Evolutionary conservation across 2,113 vertebrate species (phyloP).

Genomic region (Cavia porcellus): DNA sequence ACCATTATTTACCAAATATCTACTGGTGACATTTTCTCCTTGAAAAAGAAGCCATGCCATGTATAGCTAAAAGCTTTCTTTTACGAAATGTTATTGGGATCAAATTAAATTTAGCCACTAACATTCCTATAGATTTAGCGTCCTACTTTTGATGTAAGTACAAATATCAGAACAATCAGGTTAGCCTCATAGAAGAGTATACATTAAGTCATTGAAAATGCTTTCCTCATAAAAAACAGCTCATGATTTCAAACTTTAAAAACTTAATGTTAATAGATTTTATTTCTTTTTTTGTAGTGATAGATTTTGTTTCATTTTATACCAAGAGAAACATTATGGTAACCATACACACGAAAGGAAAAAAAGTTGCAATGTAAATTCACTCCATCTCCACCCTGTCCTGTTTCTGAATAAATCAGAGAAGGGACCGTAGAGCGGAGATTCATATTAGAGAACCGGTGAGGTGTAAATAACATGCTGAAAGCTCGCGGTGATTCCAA

Average conservation of each 20-base stretch:
- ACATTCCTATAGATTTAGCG: slow-evolving; percentile 15
- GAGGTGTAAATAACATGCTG: background rate
- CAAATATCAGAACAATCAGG: slow-evolving; percentile 45
- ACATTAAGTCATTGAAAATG: slow-evolving; percentile 24
- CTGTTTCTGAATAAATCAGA: slow-evolving; percentile 17
- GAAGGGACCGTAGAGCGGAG: background rate
- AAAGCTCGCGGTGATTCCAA: background rate
- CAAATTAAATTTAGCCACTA: slow-evolving; percentile 53
- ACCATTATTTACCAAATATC: slow-evolving; percentile 59
- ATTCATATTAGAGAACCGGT: background rate
- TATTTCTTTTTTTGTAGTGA: background rate
- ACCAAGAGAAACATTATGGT: background rate
- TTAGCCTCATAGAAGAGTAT: background rate
- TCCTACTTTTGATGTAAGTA: slow-evolving; percentile 56
- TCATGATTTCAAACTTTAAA: slow-evolving; percentile 35
- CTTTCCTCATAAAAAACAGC: background rate
- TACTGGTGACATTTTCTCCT: slow-evolving; percentile 25
- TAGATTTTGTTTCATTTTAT: slow-evolving; percentile 10
- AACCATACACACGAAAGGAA: background rate
- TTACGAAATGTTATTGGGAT: slow-evolving; percentile 53
- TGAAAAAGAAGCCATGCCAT: slow-evolving; percentile 37
- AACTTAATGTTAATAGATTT: slow-evolving; percentile 5
- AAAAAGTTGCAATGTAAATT: background rate
- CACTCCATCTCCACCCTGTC: background rate
- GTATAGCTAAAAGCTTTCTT: slow-evolving; percentile 41